phyloP scores from a whole-genome alignment of 2,797 vertebrate species.

The Dermochelys coriacea region DNA sequence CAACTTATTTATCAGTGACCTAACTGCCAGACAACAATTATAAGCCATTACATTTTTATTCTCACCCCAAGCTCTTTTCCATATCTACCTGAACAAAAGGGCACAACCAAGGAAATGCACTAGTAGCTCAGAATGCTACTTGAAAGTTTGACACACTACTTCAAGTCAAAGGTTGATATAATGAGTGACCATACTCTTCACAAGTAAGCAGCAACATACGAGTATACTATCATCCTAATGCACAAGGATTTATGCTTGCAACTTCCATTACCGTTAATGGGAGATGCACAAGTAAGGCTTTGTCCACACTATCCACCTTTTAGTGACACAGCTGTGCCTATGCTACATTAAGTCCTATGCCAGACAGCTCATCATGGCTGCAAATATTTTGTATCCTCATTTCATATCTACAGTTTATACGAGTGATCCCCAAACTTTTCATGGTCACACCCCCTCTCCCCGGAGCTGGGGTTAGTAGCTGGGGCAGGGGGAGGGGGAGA shows the following conservation, averaged over 20 bases:
- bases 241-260: neutral
- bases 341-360: neutral
- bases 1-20: neutral
- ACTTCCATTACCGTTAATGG: neutral
- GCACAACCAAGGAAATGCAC: neutral
- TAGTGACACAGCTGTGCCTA: too few relatives aligned
- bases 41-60: neutral
- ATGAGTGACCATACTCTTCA: neutral
- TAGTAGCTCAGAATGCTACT: neutral
- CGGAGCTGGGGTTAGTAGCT: too few relatives aligned
- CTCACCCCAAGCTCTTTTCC: rapidly evolving
- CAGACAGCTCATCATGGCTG: neutral
- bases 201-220: neutral
- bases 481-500: too few relatives aligned
- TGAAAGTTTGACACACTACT: neutral
- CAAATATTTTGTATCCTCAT: neutral
- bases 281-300: neutral
- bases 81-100: neutral
- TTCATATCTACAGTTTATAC: neutral
- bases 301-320: too few relatives aligned
- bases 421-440: too few relatives aligned
- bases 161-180: neutral
- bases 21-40: rapidly evolving
- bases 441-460: too few relatives aligned
- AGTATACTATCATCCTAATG: neutral